Conservation (phyloP, 2,888 invertebrate species). For the Harmothoe impar region DNA sequence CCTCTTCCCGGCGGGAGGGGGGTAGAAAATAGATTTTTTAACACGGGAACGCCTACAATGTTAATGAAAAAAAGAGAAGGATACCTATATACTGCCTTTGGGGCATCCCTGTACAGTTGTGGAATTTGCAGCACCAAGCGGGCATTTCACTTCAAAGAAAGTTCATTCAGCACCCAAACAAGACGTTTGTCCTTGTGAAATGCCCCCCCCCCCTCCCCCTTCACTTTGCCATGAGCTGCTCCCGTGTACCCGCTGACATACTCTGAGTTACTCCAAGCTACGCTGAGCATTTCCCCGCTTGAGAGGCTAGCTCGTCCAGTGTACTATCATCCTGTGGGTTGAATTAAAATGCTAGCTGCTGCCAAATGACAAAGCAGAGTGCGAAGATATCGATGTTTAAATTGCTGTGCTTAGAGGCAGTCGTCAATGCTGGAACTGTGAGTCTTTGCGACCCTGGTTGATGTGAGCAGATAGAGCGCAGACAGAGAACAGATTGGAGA, state of each 20-base stretch:
- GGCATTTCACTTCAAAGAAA: too few relatives aligned
- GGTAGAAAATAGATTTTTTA: too few relatives aligned
- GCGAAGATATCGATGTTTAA: constrained; percentile 50
- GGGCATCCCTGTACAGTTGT: neutral
- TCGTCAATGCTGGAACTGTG: constrained; percentile 12
- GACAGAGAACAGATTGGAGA: constrained; percentile 14
- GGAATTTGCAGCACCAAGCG: too few relatives aligned
- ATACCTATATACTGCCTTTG: too few relatives aligned
- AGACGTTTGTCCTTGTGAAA: too few relatives aligned
- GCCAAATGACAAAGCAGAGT: constrained; percentile 47
- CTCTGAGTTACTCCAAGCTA: neutral
- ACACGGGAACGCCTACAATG: too few relatives aligned
- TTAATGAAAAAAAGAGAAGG: too few relatives aligned
- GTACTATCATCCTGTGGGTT: neutral
- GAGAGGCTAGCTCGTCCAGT: neutral
- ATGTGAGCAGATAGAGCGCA: neutral
- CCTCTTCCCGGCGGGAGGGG: too few relatives aligned
- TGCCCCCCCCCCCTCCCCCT: too few relatives aligned
- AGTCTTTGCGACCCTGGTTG: neutral
- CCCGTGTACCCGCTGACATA: constrained; percentile 2
- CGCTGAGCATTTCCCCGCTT: constrained; percentile 18
- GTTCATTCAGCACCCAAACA: too few relatives aligned
- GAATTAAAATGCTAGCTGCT: constrained; percentile 23
- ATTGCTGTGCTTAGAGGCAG: constrained; percentile 18
- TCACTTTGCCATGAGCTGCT: neutral